Percentiles rank a stretch among this genome's conserved stretches.
Evolutionary conservation across 2,797 vertebrate species (phyloP).

Genomic region (Oophaga sylvatica): DNA sequence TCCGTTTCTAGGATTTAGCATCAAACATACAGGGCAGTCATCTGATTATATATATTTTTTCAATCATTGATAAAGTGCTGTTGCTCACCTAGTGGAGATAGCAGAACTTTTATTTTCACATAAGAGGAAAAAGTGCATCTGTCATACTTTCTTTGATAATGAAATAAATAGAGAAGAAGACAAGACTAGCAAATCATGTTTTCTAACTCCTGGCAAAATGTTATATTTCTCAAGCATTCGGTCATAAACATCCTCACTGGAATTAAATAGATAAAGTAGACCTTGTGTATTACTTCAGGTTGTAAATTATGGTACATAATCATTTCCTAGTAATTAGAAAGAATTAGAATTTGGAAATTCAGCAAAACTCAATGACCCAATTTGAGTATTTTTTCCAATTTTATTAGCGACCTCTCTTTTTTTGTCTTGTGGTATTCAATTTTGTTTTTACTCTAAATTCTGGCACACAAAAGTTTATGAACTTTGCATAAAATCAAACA

Average conservation of each 20-base stretch:
- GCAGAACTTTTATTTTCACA: conserved; percentile 37
- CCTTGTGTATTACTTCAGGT: neutral
- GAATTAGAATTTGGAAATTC: too few relatives aligned
- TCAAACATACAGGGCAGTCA: neutral
- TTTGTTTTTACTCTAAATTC: too few relatives aligned
- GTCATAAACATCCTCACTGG: neutral
- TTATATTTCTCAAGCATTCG: neutral
- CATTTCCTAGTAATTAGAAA: neutral
- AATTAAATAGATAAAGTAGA: neutral
- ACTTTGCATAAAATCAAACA: too few relatives aligned
- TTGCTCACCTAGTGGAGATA: conserved; percentile 28
- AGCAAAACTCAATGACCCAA: too few relatives aligned
- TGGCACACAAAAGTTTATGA: too few relatives aligned
- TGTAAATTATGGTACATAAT: neutral
- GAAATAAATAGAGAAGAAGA: neutral
- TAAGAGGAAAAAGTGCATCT: conserved; percentile 29
- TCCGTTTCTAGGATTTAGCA: neutral
- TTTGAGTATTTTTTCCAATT: too few relatives aligned
- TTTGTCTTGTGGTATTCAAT: too few relatives aligned
- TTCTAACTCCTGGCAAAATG: conserved; percentile 3
- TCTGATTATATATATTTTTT: conserved; percentile 25
- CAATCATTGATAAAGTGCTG: conserved; percentile 30
- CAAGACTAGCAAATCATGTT: conserved; percentile 13
- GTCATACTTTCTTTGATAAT: conserved; percentile 34
- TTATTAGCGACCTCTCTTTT: too few relatives aligned